These are phyloP conservation scores for Malaclemys terrapin DNA, from an alignment of 2,113 vertebrate genomes.

Conservation along the genomic window DNA sequence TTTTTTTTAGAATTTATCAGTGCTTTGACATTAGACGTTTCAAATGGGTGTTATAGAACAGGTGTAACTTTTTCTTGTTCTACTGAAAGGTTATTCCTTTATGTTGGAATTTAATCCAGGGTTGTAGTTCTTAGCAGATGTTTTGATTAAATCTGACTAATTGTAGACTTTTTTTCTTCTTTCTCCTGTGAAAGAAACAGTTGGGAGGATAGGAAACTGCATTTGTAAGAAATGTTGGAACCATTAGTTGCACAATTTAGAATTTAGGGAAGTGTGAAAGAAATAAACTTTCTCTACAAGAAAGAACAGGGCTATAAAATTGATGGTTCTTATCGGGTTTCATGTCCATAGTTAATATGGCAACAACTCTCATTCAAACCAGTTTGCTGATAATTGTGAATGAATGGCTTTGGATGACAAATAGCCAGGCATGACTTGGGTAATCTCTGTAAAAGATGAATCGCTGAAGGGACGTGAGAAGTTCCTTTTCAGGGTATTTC, in stretches of 20 bases:
- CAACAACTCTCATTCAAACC: not conserved
- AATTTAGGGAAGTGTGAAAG: not conserved
- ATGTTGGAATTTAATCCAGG: slow-evolving; percentile 56
- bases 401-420: slow-evolving; percentile 9
- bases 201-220: slow-evolving; percentile 53
- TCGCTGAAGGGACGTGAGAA: not conserved
- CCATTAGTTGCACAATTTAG: slow-evolving; percentile 50
- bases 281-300: slow-evolving; percentile 9
- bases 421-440: not conserved
- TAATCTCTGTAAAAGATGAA: not conserved
- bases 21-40: slow-evolving; percentile 69
- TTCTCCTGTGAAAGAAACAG: slow-evolving; percentile 57
- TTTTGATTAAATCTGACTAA: slow-evolving; percentile 70
- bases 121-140: slow-evolving; percentile 67
- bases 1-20: slow-evolving; percentile 53
- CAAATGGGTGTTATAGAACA: slow-evolving; percentile 57
- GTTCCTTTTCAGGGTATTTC: not conserved
- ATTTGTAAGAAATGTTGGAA: slow-evolving; percentile 24
- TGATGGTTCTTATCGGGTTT: slow-evolving; percentile 50
- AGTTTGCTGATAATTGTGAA: slow-evolving; percentile 29
- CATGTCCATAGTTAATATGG: slow-evolving; percentile 47
- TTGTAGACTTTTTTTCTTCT: slow-evolving; percentile 51
- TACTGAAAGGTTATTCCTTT: slow-evolving; percentile 63
- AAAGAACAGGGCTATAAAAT: slow-evolving; percentile 39
- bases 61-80: slow-evolving; percentile 45